phyloP scores from a whole-genome alignment of 2,888 invertebrate genomes.

The Eulithis testata region DNA sequence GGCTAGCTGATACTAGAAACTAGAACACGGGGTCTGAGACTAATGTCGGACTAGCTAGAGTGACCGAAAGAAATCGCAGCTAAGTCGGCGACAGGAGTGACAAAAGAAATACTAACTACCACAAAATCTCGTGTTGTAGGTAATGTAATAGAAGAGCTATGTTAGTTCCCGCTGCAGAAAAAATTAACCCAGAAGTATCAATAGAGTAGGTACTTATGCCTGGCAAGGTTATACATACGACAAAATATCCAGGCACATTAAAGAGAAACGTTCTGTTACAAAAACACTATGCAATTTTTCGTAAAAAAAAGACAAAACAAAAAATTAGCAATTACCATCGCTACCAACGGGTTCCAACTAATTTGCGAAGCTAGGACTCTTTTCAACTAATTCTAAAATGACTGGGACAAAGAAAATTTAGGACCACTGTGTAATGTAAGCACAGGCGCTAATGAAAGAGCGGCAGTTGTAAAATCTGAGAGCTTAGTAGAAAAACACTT shows the following conservation, averaged over 20 bases:
- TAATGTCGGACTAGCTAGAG: not conserved
- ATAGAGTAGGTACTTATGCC: too few species aligned
- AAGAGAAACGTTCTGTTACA: not conserved
- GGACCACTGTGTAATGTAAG: slow-evolving; percentile 23
- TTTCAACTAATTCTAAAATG: slow-evolving; percentile 28
- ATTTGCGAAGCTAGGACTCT: slow-evolving; percentile 24
- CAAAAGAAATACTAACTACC: too few species aligned
- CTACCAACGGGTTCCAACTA: slow-evolving; percentile 21
- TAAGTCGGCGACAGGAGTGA: not conserved
- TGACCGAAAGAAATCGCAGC: not conserved
- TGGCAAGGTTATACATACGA: too few species aligned
- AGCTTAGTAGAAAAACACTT: slow-evolving; percentile 1
- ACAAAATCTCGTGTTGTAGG: too few species aligned
- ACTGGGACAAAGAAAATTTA: slow-evolving; percentile 19
- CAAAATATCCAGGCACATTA: too few species aligned
- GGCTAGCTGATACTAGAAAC: slow-evolving; percentile 30
- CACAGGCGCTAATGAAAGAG: slow-evolving; percentile 24
- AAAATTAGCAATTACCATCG: slow-evolving; percentile 16
- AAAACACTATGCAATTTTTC: not conserved
- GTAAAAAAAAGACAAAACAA: slow-evolving; percentile 5
- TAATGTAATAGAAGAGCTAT: too few species aligned
- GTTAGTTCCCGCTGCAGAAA: too few species aligned
- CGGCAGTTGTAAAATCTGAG: slow-evolving; percentile 38
- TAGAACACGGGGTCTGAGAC: slow-evolving; percentile 9
- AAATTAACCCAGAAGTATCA: too few species aligned